These are phyloP conservation scores for Palaemon carinicauda DNA, from an alignment of 1,140 invertebrate species.

Conservation along the genomic window DNA sequence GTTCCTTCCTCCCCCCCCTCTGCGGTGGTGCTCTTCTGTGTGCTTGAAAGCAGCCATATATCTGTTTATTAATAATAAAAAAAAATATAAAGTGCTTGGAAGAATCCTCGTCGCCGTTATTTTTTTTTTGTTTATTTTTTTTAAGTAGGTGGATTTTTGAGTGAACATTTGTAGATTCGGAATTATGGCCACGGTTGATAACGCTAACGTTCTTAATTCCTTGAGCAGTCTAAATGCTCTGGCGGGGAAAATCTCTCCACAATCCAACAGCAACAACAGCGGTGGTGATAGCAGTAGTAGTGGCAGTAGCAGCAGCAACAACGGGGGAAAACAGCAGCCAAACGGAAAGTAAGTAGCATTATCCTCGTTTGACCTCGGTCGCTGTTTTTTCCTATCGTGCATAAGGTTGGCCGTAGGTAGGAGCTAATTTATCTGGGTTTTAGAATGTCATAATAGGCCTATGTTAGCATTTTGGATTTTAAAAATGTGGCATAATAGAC, in stretches of 20 bases:
- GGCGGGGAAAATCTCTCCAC: constrained; percentile 47
- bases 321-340: constrained; percentile 40
- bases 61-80: constrained; percentile 19
- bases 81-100: not conserved
- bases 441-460: too few species aligned
- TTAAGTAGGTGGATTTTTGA: constrained; percentile 34
- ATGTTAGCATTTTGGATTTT: too few species aligned
- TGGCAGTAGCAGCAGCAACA: constrained; percentile 34
- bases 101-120: not conserved
- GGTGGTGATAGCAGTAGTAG: constrained; percentile 40
- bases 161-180: constrained; percentile 26
- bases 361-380: not conserved
- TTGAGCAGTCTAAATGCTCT: constrained; percentile 40
- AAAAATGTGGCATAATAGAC: too few species aligned
- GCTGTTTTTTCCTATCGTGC: not conserved
- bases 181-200: constrained; percentile 50
- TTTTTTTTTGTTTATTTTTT: constrained; percentile 33
- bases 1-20: constrained; percentile 21
- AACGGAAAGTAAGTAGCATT: constrained; percentile 52
- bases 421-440: too few species aligned
- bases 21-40: constrained; percentile 16
- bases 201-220: constrained; percentile 38
- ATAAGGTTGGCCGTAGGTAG: not conserved
- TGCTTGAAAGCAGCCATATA: constrained; percentile 22
- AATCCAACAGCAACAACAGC: constrained; percentile 43